Evolutionary conservation across 1,140 invertebrate species (phyloP).

Genomic region (Lepidurus apus): DNA sequence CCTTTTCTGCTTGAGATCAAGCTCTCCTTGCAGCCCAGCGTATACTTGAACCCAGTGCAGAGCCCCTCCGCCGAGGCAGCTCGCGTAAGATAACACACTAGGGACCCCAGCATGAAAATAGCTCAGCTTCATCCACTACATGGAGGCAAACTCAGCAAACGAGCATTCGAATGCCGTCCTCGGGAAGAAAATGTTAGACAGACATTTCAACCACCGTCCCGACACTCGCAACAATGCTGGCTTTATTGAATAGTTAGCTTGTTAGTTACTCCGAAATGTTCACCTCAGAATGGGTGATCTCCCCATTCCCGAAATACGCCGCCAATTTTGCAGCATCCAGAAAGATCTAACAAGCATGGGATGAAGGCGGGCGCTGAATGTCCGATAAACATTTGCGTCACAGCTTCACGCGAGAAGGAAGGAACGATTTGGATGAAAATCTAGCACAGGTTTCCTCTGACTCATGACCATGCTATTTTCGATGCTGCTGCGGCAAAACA

Average conservation of each 20-base stretch:
- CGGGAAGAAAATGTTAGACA: background rate
- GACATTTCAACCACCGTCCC: background rate
- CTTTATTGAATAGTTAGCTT: background rate
- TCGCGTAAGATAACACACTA: slow-evolving; percentile 3
- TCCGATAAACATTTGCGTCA: slow-evolving; percentile 9
- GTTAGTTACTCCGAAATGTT: background rate
- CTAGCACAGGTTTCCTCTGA: slow-evolving; percentile 18
- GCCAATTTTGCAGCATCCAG: background rate
- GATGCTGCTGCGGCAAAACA: background rate
- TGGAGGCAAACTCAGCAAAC: background rate
- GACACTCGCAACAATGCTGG: background rate
- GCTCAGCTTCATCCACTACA: slow-evolving; percentile 18
- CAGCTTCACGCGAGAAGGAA: slow-evolving; percentile 17
- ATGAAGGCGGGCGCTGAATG: background rate
- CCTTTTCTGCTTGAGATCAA: background rate
- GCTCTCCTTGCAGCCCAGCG: background rate
- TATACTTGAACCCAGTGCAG: background rate
- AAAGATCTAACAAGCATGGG: background rate
- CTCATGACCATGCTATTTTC: slow-evolving; percentile 19
- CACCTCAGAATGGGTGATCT: background rate
- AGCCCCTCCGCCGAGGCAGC: slow-evolving; percentile 6
- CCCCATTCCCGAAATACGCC: background rate
- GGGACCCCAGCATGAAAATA: slow-evolving; percentile 21
- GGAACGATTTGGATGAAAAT: slow-evolving; percentile 14
- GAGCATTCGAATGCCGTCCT: background rate